phyloP scores from a whole-genome alignment of 1,140 invertebrate genomes.

The Drosophila sucinea region DNA sequence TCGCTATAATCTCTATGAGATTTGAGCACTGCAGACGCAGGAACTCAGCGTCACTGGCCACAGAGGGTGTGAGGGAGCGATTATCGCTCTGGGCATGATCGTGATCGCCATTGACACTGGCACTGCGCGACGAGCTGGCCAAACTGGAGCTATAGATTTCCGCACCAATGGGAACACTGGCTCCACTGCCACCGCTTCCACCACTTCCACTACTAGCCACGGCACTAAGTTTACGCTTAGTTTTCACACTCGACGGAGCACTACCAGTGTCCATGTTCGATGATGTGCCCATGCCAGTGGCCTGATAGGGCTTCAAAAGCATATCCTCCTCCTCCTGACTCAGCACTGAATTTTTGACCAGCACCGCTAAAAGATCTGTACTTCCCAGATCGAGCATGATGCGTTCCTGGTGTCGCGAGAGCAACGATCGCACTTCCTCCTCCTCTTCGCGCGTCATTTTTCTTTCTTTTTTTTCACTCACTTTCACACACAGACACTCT shows the following conservation, averaged over 20 bases:
- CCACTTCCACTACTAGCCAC: constrained; percentile 68
- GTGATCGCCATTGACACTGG: constrained; percentile 74
- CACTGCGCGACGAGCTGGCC: constrained; percentile 67
- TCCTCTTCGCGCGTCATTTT: constrained; percentile 78
- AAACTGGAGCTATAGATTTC: constrained; percentile 54
- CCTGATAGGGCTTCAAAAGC: constrained; percentile 62
- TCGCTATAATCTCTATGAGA: constrained; percentile 84
- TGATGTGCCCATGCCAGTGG: constrained; percentile 27
- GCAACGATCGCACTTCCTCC: constrained; percentile 79
- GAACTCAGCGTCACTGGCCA: constrained; percentile 73
- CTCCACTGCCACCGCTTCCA: constrained; percentile 60
- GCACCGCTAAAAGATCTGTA: constrained; percentile 74
- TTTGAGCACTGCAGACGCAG: constrained; percentile 74
- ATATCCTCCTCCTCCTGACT: constrained; percentile 79
- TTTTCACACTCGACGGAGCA: constrained; percentile 62
- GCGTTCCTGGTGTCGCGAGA: constrained; percentile 78
- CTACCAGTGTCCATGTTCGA: constrained; percentile 51
- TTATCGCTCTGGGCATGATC: constrained; percentile 73
- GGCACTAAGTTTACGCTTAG: constrained; percentile 73
- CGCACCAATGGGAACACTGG: constrained; percentile 31
- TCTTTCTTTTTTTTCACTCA: constrained; percentile 20
- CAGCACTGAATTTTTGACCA: constrained; percentile 81
- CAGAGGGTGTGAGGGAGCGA: constrained; percentile 73
- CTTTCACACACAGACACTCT: constrained; percentile 16
- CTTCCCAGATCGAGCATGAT: constrained; percentile 77